Conservation (phyloP, 2,888 invertebrate species). For the Psylliodes chrysocephalus region DNA sequence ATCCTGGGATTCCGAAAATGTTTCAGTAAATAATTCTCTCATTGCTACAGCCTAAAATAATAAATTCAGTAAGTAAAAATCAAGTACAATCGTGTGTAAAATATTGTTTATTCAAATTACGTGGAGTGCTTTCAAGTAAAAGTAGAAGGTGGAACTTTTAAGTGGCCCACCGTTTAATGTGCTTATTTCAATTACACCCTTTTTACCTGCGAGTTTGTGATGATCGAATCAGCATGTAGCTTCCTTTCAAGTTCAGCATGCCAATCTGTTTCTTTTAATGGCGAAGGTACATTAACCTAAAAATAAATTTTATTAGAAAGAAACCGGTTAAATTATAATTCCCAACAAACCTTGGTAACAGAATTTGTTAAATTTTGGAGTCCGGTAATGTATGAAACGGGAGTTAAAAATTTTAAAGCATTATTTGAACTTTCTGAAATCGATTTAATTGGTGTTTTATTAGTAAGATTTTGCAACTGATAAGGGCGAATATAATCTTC, state of each 20-base stretch:
- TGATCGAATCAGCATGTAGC: slow-evolving; percentile 59
- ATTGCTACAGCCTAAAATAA: slow-evolving; percentile 64
- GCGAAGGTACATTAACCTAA: slow-evolving; percentile 52
- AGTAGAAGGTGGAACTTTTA: too few relatives aligned
- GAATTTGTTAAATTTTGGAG: slow-evolving; percentile 59
- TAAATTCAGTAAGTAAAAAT: too few relatives aligned
- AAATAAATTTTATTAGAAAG: not conserved
- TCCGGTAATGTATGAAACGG: slow-evolving; percentile 63
- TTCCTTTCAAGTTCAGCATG: slow-evolving; percentile 59
- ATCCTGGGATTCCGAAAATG: slow-evolving; percentile 50
- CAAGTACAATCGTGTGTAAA: too few relatives aligned
- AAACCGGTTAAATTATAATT: too few relatives aligned
- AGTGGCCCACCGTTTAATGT: too few relatives aligned
- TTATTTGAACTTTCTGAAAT: slow-evolving; percentile 47
- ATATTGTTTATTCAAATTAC: too few relatives aligned
- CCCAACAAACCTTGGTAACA: slow-evolving; percentile 57
- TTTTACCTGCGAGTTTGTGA: slow-evolving; percentile 57
- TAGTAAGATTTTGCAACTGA: slow-evolving; percentile 50
- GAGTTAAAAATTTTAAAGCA: slow-evolving; percentile 63
- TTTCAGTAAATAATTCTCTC: slow-evolving; percentile 67
- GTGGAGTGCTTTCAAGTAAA: too few relatives aligned
- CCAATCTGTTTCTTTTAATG: slow-evolving; percentile 49
- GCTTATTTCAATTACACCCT: too few relatives aligned
- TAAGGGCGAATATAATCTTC: slow-evolving; percentile 56
- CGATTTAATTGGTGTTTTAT: slow-evolving; percentile 50